Evolutionary conservation across 2,888 invertebrate genomes (phyloP), one percentile per base, ranked within the genome.

Genomic region (Panzeria rudis): DNA sequence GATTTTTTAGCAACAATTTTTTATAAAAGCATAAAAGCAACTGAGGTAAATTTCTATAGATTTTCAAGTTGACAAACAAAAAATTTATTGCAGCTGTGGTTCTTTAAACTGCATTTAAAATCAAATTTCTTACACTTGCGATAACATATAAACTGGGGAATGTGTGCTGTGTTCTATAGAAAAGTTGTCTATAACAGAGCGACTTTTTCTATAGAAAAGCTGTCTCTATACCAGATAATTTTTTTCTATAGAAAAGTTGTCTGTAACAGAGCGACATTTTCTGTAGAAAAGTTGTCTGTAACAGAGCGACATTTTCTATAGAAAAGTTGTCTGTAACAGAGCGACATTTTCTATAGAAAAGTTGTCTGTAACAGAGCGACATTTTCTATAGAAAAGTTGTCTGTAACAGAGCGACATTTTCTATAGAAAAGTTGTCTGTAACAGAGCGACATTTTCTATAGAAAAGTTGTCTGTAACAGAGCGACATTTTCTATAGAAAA

Each of bases 81-180:
- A 25, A 23, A 20, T 3, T 23, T 35, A 23, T 20, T 20, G 13
- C 25, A 9, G 25, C 17, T 62, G 15, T 25, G 61, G 8, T 17
- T 76, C 11, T 32, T 54, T 20, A 54, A 41, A 52, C 9, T 68
- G 32, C n/a, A 59, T 68, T 59, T 68, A 25, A 50, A 59, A 47
- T 32, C 35, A 47, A 47, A 77, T 68, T 69, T 69, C 50, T 69
- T 59, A 50, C 56, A 56, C 56, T 72, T 44, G 2, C 4, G 41
- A 72, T 20, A 32, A 20, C 15, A 20, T 17, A 44, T 20, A 20
- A 68, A 47, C 20, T 29, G 2, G 38, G 29, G 23, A 56, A 64
- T 2, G 3, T 32, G 6, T 32, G 32, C 32, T 32, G 7, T 29
- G 2, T 29, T 29, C 41, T n/a, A 62, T n/a, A 44, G n/a, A 41